Evolutionary conservation across 2,888 invertebrate species (phyloP), one percentile per base, ranked within the genome.

Genomic region (Onchidella celtica): DNA sequence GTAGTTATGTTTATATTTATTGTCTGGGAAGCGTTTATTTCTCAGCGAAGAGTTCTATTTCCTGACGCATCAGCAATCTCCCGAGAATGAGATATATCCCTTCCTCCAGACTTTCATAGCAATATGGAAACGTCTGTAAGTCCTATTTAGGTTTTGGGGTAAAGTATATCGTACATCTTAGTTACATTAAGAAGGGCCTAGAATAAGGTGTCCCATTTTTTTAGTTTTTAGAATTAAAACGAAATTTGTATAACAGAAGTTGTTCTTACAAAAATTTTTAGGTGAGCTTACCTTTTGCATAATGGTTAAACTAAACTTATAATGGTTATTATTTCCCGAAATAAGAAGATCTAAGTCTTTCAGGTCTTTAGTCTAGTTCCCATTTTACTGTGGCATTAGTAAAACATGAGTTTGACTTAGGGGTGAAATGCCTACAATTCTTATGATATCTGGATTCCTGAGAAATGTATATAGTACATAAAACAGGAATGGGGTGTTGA

Each of bases 1-100:
- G 78, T 88, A 21, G 24, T 87, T 17, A 81, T 86, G 24, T 89
- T 89, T 74, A 87, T 89, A 27, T 85, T 86, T 66, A 82, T 89
- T 72, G 40, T 89, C 0, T 87, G 87, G 81, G 89, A 89, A 85
- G 85, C 87, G 1, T 82, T 89, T 32, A 59, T 81, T 1, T 66
- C 84, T 2, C 86, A 90, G 80, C 88, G 89, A 72, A 40, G 73
- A 14, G 73, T 87, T 55, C 57, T 88, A 63, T 72, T 78, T 32
- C 78, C 77, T 2, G 63, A 79, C 1, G 79, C 85, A 38, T 66
- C 83, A 79, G 69, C 79, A 6, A 82, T 84, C 27, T 76, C 85
- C 9, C 40, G 88, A 75, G 89, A 89, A 68, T 89, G 88, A 84
- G 82, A 79, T 61, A 83, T 86, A 69, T 61, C 73, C 24, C 57